Evolutionary conservation across 2,113 vertebrate species (phyloP).

Genomic region (Steatornis caripensis): DNA sequence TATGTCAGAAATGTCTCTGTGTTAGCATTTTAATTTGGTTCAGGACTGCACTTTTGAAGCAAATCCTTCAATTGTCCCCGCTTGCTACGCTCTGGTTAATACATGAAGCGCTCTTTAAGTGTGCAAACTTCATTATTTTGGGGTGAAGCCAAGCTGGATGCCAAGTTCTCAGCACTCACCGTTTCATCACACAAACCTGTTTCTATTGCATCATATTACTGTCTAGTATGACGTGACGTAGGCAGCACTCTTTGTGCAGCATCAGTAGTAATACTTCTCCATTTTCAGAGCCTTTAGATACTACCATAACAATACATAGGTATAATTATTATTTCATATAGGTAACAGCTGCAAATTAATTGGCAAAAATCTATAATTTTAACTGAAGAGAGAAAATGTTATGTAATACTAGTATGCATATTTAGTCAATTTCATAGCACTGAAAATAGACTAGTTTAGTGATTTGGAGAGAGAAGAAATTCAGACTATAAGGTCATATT

Average conservation of each 20-base stretch:
- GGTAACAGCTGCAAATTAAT: neutral
- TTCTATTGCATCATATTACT: neutral
- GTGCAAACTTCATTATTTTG: neutral
- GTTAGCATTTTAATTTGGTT: neutral
- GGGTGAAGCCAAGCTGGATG: neutral
- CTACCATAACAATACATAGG: neutral
- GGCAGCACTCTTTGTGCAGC: neutral
- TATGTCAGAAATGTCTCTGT: neutral
- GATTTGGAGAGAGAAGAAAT: neutral
- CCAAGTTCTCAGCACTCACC: neutral
- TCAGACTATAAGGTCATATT: neutral
- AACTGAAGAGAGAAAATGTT: neutral
- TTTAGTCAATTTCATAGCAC: neutral
- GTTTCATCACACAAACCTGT: neutral
- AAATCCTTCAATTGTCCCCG: neutral
- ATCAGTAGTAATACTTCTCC: neutral
- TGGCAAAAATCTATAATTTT: neutral
- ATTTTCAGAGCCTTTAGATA: neutral
- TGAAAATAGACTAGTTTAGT: neutral
- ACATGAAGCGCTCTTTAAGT: neutral
- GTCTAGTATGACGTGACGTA: neutral
- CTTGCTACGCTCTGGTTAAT: neutral
- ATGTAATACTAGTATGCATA: neutral
- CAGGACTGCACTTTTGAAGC: neutral
- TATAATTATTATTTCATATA: neutral